These are phyloP conservation scores for Selene dorsalis DNA, from an alignment of 2,797 vertebrate species.

Conservation along the genomic window DNA sequence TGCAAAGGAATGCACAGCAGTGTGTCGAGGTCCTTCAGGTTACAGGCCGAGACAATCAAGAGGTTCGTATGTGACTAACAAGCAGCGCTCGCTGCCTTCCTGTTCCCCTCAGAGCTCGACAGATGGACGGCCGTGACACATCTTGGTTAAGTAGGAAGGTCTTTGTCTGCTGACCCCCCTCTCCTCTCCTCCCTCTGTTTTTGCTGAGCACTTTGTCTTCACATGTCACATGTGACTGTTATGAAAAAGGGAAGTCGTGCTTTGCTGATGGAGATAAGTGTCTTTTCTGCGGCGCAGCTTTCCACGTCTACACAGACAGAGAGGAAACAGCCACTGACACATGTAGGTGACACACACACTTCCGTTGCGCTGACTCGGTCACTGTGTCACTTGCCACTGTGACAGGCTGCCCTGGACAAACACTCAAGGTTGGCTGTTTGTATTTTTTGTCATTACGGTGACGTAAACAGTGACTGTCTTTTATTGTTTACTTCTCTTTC, in stretches of 20 bases:
- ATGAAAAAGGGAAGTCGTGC: slow-evolving; percentile 57
- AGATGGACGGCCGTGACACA: slow-evolving; percentile 38
- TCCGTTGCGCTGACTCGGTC: slow-evolving; percentile 49
- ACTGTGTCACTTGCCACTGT: slow-evolving; percentile 25
- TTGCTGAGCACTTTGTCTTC: too few species aligned
- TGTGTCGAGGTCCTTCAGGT: neutral
- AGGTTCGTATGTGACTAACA: slow-evolving; percentile 31
- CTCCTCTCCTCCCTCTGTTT: too few species aligned
- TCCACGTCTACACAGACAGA: slow-evolving; percentile 7
- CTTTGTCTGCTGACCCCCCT: slow-evolving; percentile 13
- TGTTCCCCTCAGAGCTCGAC: slow-evolving; percentile 22
- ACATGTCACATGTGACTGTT: slow-evolving; percentile 34
- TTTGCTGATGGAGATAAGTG: slow-evolving; percentile 60
- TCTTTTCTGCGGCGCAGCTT: slow-evolving; percentile 49
- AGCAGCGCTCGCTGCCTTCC: slow-evolving; percentile 20
- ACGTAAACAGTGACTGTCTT: slow-evolving; percentile 2
- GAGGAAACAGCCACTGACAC: slow-evolving; percentile 32
- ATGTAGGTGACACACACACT: slow-evolving; percentile 52
- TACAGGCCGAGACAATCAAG: neutral
- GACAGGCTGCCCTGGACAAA: slow-evolving; percentile 35
- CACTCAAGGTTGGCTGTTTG: slow-evolving; percentile 41
- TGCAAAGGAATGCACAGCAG: slow-evolving; percentile 24
- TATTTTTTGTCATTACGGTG: slow-evolving; percentile 31
- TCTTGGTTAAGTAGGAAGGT: slow-evolving; percentile 34
- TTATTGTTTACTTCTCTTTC: slow-evolving; percentile 6